These are phyloP conservation scores for Cavia aperea DNA, from an alignment of 2,113 vertebrate genomes.

Conservation along the genomic window DNA sequence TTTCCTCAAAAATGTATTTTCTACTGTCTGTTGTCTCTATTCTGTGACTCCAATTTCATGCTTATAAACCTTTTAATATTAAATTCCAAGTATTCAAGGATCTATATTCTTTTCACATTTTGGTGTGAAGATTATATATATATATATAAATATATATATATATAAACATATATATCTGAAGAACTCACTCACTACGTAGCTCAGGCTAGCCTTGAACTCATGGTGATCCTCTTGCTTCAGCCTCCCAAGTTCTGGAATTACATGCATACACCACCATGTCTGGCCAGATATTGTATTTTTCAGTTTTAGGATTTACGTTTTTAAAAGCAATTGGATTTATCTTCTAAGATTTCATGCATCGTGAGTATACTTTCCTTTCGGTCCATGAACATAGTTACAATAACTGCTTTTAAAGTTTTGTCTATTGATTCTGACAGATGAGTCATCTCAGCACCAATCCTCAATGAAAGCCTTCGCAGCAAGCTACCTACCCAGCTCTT, in stretches of 20 bases:
- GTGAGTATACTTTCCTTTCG: not conserved
- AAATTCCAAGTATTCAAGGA: not conserved
- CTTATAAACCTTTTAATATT: not conserved
- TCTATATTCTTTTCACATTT: not conserved
- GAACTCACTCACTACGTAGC: not conserved
- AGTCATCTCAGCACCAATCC: not conserved
- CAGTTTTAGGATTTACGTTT: not conserved
- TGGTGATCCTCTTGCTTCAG: not conserved
- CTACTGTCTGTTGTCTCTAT: not conserved
- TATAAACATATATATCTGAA: not conserved
- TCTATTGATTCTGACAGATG: not conserved
- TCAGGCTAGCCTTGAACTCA: not conserved
- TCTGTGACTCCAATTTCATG: not conserved
- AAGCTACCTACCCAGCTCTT: not conserved
- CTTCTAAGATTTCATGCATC: not conserved
- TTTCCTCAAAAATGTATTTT: not conserved
- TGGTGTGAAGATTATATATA: constrained; percentile 7
- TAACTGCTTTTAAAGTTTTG: not conserved
- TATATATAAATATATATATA: not conserved
- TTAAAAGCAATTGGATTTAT: not conserved
- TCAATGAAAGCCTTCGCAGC: not conserved
- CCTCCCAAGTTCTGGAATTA: not conserved
- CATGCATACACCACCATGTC: not conserved
- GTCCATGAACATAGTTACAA: not conserved
- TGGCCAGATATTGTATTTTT: not conserved